Conservation (phyloP, 2,888 invertebrate species). For the Subacronicta megacephala region DNA sequence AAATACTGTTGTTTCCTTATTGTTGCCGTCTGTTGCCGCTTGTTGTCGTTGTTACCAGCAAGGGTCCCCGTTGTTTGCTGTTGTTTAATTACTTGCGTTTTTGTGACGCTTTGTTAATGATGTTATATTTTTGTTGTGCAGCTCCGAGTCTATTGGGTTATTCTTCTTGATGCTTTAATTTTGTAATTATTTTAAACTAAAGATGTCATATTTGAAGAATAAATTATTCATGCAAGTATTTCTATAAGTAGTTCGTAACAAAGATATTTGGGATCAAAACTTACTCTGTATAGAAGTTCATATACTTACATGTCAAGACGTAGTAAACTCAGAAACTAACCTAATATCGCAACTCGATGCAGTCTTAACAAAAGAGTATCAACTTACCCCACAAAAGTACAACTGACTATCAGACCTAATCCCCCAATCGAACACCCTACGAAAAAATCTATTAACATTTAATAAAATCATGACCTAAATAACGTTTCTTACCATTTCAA, state of each 20-base stretch:
- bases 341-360: slow-evolving; percentile 24
- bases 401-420: slow-evolving; percentile 34
- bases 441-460: slow-evolving; percentile 83
- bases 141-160: slow-evolving; percentile 53
- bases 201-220: background rate
- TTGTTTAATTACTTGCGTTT: slow-evolving; percentile 84
- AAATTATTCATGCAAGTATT: background rate
- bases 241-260: background rate
- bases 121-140: slow-evolving; percentile 59
- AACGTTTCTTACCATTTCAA: slow-evolving; percentile 88
- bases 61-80: slow-evolving; percentile 73
- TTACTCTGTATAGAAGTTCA: background rate
- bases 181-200: slow-evolving; percentile 4
- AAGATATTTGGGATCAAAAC: background rate
- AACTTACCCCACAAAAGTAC: slow-evolving; percentile 30
- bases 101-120: slow-evolving; percentile 64
- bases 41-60: slow-evolving; percentile 64
- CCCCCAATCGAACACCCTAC: slow-evolving; percentile 50
- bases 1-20: slow-evolving; percentile 83
- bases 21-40: slow-evolving; percentile 63
- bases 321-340: slow-evolving; percentile 19
- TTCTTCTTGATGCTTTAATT: slow-evolving; percentile 27
- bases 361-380: background rate
- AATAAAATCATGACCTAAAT: slow-evolving; percentile 89
- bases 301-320: no score